Conservation (phyloP, 2,888 invertebrate species). For the Hanleya hanleyi region DNA sequence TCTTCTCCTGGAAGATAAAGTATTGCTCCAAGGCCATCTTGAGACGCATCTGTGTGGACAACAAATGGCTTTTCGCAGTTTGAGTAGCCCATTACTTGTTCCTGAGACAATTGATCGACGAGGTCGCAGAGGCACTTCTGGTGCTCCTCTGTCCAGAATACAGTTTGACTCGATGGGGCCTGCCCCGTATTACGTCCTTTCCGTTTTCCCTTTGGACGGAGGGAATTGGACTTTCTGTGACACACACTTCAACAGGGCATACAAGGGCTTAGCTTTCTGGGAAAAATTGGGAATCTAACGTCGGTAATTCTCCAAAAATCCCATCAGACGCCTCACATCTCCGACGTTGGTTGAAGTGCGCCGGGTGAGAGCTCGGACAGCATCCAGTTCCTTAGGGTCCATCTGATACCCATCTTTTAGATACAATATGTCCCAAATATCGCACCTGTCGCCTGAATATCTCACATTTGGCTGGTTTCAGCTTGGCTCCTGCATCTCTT, state of each 20-base stretch:
- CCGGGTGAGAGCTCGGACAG: background rate
- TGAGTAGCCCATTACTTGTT: slow-evolving; percentile 12
- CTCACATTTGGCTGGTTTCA: slow-evolving; percentile 16
- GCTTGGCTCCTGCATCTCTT: background rate
- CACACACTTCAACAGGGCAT: background rate
- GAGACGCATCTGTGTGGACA: slow-evolving; percentile 62
- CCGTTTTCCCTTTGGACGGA: background rate
- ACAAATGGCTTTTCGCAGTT: background rate
- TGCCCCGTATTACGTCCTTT: background rate
- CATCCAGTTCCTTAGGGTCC: slow-evolving; percentile 1
- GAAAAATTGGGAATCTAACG: background rate
- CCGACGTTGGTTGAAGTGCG: background rate
- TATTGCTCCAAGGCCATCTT: slow-evolving; percentile 56
- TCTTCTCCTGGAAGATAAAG: slow-evolving; percentile 16
- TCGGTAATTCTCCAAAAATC: background rate
- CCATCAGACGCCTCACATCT: slow-evolving; percentile 2
- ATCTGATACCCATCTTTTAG: slow-evolving; percentile 1
- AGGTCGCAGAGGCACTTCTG: background rate
- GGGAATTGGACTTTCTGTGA: background rate
- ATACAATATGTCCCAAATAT: slow-evolving; percentile 20
- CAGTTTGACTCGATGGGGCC: background rate
- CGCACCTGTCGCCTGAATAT: slow-evolving; percentile 11
- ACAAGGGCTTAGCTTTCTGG: background rate
- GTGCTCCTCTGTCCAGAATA: background rate
- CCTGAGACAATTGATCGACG: background rate